Evolutionary conservation across 2,113 vertebrate species (phyloP).

Genomic region (Lycocorax pyrrhopterus): DNA sequence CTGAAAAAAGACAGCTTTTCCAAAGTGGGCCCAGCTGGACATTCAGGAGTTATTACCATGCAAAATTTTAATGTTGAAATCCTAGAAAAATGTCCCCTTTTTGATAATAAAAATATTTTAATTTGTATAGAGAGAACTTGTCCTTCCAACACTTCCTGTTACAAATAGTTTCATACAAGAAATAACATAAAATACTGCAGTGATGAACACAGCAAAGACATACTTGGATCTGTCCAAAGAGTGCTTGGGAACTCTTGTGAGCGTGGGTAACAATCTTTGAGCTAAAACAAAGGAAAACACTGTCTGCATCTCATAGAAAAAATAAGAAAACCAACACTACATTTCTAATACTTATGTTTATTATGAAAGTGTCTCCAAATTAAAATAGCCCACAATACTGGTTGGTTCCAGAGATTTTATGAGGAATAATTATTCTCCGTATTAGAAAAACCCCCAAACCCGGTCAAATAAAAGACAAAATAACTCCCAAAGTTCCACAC

Average conservation of each 20-base stretch:
- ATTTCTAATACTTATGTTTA: slow-evolving; percentile 75
- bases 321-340: slow-evolving; percentile 20
- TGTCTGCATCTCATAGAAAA: neutral
- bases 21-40: neutral
- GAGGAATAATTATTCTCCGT: slow-evolving; percentile 61
- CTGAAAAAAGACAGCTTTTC: neutral
- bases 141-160: neutral
- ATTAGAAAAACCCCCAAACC: slow-evolving; percentile 31
- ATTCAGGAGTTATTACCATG: neutral
- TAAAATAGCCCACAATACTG: slow-evolving; percentile 72
- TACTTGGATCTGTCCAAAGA: neutral
- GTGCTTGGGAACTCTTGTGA: too few relatives aligned
- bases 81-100: neutral
- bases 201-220: neutral
- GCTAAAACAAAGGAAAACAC: neutral
- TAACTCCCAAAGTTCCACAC: slow-evolving; percentile 23
- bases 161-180: neutral
- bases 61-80: neutral
- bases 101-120: neutral
- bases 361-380: slow-evolving; percentile 80
- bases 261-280: neutral
- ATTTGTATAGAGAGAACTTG: neutral
- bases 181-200: neutral
- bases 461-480: slow-evolving; percentile 51
- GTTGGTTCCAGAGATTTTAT: slow-evolving; percentile 69